A percentile compares a stretch with the other conserved stretches of the same genome.
Evolutionary conservation across 2,113 vertebrate genomes (phyloP).

Genomic region (Xiphorhynchus elegans): DNA sequence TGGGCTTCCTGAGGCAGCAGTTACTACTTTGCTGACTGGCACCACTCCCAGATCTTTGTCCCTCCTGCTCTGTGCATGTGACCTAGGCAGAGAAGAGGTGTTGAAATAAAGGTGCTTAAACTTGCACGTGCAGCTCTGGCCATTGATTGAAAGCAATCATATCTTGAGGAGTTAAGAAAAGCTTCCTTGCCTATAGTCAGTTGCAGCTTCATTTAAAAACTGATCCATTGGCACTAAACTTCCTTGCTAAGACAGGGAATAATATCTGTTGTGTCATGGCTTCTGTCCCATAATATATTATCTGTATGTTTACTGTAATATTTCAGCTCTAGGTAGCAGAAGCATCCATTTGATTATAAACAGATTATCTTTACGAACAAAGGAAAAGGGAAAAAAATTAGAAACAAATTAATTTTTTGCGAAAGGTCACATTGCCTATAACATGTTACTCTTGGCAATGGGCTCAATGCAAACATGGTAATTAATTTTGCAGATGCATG

Average conservation of each 20-base stretch:
- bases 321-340: not conserved
- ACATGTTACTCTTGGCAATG: not conserved
- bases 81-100: not conserved
- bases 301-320: not conserved
- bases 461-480: not conserved
- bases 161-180: not conserved
- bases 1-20: not conserved
- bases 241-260: not conserved
- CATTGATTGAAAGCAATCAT: not conserved
- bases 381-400: not conserved
- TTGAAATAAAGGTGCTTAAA: not conserved
- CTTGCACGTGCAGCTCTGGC: not conserved
- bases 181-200: not conserved
- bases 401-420: not conserved
- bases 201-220: not conserved
- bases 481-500: not conserved
- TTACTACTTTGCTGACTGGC: not conserved
- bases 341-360: not conserved
- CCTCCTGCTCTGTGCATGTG: not conserved
- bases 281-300: not conserved
- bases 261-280: not conserved
- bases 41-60: not conserved
- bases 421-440: not conserved
- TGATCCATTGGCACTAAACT: not conserved
- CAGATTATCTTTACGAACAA: not conserved